Evolutionary conservation across 1,140 invertebrate genomes (phyloP).

Genomic region (Zophobas morio): DNA sequence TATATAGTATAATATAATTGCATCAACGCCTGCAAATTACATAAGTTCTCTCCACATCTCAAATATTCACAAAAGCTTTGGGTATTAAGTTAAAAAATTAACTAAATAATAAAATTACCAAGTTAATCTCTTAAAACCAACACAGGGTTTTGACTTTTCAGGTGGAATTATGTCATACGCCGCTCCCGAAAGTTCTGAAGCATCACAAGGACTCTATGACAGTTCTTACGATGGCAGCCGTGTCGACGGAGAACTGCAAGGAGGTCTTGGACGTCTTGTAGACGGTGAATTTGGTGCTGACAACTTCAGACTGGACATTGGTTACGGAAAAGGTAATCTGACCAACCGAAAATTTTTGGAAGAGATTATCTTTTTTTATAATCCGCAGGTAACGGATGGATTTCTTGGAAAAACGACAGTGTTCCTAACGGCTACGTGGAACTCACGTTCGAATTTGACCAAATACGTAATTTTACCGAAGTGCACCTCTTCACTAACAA

Average conservation of each 20-base stretch:
- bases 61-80: no score
- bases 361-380: slow-evolving; percentile 7
- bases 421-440: slow-evolving; percentile 71
- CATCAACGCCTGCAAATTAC: no score
- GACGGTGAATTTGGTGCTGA: slow-evolving; percentile 80
- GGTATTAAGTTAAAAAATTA: neutral
- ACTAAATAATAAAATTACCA: neutral
- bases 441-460: slow-evolving; percentile 79
- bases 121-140: neutral
- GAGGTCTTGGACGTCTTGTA: slow-evolving; percentile 79
- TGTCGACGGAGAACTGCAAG: slow-evolving; percentile 68
- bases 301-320: slow-evolving; percentile 78
- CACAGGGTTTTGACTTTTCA: slow-evolving; percentile 64
- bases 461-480: slow-evolving; percentile 76
- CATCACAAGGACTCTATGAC: slow-evolving; percentile 75
- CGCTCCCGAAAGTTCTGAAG: slow-evolving; percentile 76
- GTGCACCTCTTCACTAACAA: slow-evolving; percentile 82
- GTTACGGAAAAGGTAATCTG: slow-evolving; percentile 72
- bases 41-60: no score
- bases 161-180: slow-evolving; percentile 80
- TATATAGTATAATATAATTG: no score
- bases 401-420: slow-evolving; percentile 82
- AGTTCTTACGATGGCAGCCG: slow-evolving; percentile 80
- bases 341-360: neutral
- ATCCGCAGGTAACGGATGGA: slow-evolving; percentile 80